A percentile compares a stretch with the other conserved stretches of the same genome.
Evolutionary conservation across 2,113 vertebrate species (phyloP).

Genomic region (Corapipo altera): DNA sequence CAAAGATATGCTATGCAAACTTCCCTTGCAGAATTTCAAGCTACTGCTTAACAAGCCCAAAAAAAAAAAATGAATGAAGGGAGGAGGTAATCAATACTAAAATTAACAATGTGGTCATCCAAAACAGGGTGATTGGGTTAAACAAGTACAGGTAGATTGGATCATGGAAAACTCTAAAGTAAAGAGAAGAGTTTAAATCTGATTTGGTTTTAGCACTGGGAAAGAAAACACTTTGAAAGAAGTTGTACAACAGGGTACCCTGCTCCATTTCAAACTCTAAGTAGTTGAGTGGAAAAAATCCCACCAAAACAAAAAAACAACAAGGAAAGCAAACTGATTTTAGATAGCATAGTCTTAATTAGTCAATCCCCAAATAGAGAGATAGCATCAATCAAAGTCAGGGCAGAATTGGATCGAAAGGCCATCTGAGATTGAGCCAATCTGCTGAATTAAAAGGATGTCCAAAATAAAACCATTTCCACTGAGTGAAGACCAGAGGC

Average conservation of each 20-base stretch:
- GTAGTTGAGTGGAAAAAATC: neutral
- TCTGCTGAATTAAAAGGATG: neutral
- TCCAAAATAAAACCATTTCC: neutral
- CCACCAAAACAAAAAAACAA: neutral
- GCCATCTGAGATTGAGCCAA: neutral
- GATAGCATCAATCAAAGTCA: constrained; percentile 44
- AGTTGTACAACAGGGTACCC: neutral
- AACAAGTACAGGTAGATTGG: neutral
- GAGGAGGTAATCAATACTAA: neutral
- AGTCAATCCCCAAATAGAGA: constrained; percentile 31
- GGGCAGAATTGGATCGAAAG: constrained; percentile 1
- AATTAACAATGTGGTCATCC: neutral
- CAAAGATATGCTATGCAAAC: constrained; percentile 23
- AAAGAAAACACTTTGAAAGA: neutral
- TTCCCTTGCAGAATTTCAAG: neutral
- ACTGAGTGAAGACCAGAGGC: neutral
- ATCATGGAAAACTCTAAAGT: neutral
- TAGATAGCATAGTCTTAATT: constrained; percentile 32
- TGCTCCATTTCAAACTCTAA: neutral
- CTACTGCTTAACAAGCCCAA: neutral
- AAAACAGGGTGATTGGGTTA: neutral
- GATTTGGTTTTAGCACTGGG: neutral
- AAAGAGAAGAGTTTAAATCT: neutral
- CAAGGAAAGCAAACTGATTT: constrained; percentile 24
- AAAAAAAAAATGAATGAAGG: neutral